Conservation (phyloP, 2,888 invertebrate genomes). For the Pristionchus maxplancki region DNA sequence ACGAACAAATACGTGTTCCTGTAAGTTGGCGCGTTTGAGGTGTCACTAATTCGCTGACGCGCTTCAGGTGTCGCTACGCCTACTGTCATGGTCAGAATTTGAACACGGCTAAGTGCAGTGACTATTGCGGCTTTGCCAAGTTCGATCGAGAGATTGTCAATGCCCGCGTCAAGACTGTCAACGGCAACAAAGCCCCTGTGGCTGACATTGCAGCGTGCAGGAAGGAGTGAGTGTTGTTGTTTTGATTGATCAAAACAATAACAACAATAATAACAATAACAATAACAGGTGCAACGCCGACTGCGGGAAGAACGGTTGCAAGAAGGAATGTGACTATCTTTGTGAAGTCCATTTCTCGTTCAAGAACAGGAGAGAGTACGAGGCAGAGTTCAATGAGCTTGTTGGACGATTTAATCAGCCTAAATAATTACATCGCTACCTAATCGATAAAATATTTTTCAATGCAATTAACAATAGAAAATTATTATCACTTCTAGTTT, state of each 20-base stretch:
- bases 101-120: not conserved
- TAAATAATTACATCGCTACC: not conserved
- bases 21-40: not conserved
- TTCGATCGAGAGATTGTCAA: not conserved
- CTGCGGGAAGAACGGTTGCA: not conserved
- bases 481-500: no score
- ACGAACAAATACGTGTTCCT: not conserved
- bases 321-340: not conserved
- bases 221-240: not conserved
- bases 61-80: not conserved
- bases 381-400: not conserved
- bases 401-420: not conserved
- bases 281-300: not conserved
- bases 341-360: not conserved
- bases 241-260: not conserved
- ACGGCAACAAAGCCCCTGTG: not conserved
- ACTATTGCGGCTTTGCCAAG: not conserved
- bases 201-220: not conserved
- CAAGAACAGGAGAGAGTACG: not conserved
- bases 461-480: no score
- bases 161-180: not conserved
- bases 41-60: not conserved
- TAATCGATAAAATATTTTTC: no score
- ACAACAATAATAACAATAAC: not conserved
- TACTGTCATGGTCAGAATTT: not conserved